Evolutionary conservation across 2,888 invertebrate genomes (phyloP), one percentile per base, ranked within the genome.

Genomic region (Drosophila cracens): DNA sequence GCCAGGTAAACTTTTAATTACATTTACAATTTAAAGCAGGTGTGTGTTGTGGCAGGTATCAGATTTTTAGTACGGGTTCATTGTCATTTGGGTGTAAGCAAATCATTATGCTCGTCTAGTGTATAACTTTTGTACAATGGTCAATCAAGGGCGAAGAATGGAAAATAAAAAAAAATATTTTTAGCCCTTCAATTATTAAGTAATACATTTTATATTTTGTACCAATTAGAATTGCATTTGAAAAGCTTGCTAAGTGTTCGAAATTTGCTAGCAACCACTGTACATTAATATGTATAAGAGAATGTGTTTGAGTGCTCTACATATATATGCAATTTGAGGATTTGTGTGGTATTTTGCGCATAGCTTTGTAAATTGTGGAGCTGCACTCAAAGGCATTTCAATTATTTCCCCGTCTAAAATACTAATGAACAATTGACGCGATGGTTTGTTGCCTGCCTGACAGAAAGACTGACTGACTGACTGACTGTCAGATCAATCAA

Each of bases 1-100:
- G 52, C 11, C 13, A 4, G 51, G 10, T 18, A 85, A 87, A 87
- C 63, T 86, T 86, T 86, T 86, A 86, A 86, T 86, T 88, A 80
- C 88, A 88, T 86, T 88, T 66, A 49, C 82, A 82, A 82, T 77
- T 80, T 82, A 80, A 78, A 80, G 31, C 40, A 18, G 59, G 21
- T 49, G 49, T 46, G 59, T 34, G 51, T 36, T 62, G 71, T 73
- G 25, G 60, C 60, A 67, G 36, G 25, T 67, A 58, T 49, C 54
- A 27, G 31, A 49, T 58, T 46, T 51, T 40, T 72, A 52, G 53
- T 69, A 25, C 1, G 7, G 56, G 60, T 60, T 65, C 52, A 63
- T 54, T 76, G 72, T 64, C 73, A 68, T 56, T 59, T 70, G 29
- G 51, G 6, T 6, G 25, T 38, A 46, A 33, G 34, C 18, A 18